Percentiles rank a stretch among this genome's conserved stretches.
Evolutionary conservation across 2,797 vertebrate species (phyloP).

Genomic region (Lithobates pipiens): DNA sequence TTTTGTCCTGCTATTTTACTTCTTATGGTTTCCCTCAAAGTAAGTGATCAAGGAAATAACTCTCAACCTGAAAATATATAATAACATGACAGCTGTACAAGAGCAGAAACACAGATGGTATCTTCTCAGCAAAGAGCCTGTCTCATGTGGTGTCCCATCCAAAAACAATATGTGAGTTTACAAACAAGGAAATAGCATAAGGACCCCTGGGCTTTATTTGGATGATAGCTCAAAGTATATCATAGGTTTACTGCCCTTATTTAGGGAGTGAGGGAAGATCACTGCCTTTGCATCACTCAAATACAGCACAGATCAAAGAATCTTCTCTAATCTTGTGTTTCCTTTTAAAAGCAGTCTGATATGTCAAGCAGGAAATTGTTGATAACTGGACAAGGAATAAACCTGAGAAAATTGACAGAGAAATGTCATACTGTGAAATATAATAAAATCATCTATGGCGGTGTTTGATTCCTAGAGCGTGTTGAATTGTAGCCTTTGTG

Average conservation of each 20-base stretch:
- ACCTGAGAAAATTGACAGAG: slow-evolving; percentile 13
- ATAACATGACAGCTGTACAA: slow-evolving; percentile 5
- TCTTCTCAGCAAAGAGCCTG: neutral
- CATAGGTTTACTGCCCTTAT: neutral
- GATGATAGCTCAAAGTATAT: neutral
- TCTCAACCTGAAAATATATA: neutral
- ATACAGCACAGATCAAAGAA: slow-evolving; percentile 22
- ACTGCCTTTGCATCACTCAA: neutral
- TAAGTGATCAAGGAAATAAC: neutral
- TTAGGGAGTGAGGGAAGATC: neutral
- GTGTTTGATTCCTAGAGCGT: slow-evolving; percentile 8
- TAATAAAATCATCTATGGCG: slow-evolving; percentile 18
- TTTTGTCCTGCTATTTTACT: neutral
- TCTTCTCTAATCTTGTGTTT: neutral
- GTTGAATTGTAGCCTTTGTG: slow-evolving; percentile 4
- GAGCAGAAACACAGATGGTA: slow-evolving; percentile 33
- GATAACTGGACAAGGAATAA: slow-evolving; percentile 21
- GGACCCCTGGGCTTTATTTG: slow-evolving; percentile 27
- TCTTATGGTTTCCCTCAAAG: neutral
- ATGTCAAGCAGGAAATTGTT: slow-evolving; percentile 45
- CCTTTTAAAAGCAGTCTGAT: slow-evolving; percentile 18
- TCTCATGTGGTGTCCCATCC: slow-evolving; percentile 6
- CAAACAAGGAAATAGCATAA: slow-evolving; percentile 14
- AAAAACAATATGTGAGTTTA: slow-evolving; percentile 32
- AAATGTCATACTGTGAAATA: slow-evolving; percentile 36